Base-by-base conservation (phyloP, 2,113 vertebrate species). In the Zootoca vivipara region DNA sequence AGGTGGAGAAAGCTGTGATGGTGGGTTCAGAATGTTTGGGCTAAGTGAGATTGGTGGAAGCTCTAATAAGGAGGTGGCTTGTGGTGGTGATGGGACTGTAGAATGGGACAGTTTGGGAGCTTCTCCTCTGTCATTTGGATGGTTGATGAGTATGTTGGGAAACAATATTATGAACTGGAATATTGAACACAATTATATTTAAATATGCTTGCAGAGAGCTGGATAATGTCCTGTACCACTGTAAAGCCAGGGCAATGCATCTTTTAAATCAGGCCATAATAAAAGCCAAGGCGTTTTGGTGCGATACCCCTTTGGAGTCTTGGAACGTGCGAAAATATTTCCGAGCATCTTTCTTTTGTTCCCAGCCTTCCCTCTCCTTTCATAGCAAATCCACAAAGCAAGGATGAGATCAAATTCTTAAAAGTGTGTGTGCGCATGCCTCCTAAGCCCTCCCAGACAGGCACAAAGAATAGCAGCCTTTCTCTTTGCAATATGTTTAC, bases 381-480 rank as follows among this genome's bases (percentile, higher is more conserved):
- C 13, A 3, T 78, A 24, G 13, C 62, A 1, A 73, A 40, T 7
- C 38, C 2, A 1, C 18, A 2, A 18, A 33, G 35, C 0, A 84
- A 74, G 81, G 26, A 83, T 85, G 87, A 10, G 13, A 0, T 83
- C 74, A 73, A 12, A 8, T 74, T 85, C 87, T 33, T n/a, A 35
- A 83, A 42, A 46, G 2, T 7, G 4, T 7, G 74, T 33, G 87
- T 4, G 35, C 26, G 79, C 40, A 33, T 74, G 56, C 88, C 73
- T 42, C 74, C 78, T 52, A 46, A 90, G 69, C 87, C 65, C 40
- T 83, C 85, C 24, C 1, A 56, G 10, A 62, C 10, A 7, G 46
- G 42, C 38, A 46, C 40, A n/a, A 89, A 85, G 82, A 92, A 92
- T 73, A 87, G 86, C 73, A 69, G 78, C 75, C 0, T 24, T 78